Conservation (phyloP, 2,113 vertebrate species). For the Nycticorax nycticorax region DNA sequence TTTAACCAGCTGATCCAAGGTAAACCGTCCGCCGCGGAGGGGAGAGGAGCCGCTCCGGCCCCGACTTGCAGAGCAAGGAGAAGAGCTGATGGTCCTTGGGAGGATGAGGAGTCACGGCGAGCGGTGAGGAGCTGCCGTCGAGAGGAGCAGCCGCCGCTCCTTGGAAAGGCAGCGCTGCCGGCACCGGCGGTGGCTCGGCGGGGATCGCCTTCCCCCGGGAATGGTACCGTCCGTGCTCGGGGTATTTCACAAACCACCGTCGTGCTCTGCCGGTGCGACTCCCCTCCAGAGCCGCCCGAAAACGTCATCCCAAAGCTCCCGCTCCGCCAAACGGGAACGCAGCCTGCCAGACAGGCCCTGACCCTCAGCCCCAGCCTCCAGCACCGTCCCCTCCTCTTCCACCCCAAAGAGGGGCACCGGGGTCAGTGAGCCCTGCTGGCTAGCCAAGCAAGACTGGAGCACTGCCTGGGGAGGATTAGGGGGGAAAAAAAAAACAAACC, state of each 20-base stretch:
- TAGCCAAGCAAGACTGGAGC: fast-evolving
- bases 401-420: fast-evolving
- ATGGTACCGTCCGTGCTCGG: neutral
- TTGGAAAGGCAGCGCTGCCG: fast-evolving
- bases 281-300: neutral
- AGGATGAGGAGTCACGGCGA: fast-evolving
- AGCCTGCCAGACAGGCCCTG: neutral
- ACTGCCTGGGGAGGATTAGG: fast-evolving
- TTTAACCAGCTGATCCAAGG: neutral
- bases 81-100: neutral
- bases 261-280: neutral
- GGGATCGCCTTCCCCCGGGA: neutral
- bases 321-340: fast-evolving
- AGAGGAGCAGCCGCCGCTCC: fast-evolving
- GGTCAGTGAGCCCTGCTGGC: neutral
- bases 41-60: neutral
- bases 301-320: neutral
- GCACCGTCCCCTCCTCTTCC: neutral
- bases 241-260: neutral
- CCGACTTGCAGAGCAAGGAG: neutral
- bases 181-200: fast-evolving
- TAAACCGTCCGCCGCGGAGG: fast-evolving
- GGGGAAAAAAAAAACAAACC: neutral
- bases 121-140: fast-evolving
- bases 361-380: neutral